A percentile compares a stretch with the other conserved stretches of the same genome.
Evolutionary conservation across 2,113 vertebrate species (phyloP).

Genomic region (Physeter macrocephalus): DNA sequence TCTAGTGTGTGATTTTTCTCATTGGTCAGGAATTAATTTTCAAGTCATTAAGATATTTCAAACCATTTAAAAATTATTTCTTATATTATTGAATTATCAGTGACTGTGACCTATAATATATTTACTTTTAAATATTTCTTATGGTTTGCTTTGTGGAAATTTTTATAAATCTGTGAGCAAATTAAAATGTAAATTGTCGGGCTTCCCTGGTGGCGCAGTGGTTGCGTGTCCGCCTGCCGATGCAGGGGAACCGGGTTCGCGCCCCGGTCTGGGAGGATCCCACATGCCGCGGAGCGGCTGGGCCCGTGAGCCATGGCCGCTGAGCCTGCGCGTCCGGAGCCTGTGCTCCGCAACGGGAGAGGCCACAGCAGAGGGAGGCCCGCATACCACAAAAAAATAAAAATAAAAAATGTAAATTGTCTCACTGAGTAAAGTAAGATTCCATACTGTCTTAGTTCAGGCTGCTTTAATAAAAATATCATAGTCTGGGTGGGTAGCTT

Average conservation of each 20-base stretch:
- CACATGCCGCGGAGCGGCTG: too few relatives aligned
- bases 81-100: not conserved
- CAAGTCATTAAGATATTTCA: not conserved
- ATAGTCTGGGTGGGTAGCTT: not conserved
- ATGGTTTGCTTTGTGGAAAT: not conserved
- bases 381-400: too few relatives aligned
- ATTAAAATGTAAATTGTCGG: not conserved
- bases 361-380: too few relatives aligned
- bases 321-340: too few relatives aligned
- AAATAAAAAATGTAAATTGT: not conserved
- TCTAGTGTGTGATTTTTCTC: constrained; percentile 10
- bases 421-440: not conserved
- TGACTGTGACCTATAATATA: not conserved
- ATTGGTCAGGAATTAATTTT: not conserved
- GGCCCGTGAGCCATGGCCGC: too few relatives aligned
- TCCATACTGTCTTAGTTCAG: not conserved
- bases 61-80: not conserved
- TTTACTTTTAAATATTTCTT: constrained; percentile 12
- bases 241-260: too few relatives aligned
- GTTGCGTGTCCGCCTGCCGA: too few relatives aligned
- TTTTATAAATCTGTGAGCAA: not conserved
- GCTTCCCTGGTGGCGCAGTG: too few relatives aligned
- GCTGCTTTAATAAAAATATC: not conserved
- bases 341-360: too few relatives aligned
- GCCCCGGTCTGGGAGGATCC: too few relatives aligned